Conservation (phyloP, 1,140 invertebrate genomes). For the Hypsibius dujardini region DNA sequence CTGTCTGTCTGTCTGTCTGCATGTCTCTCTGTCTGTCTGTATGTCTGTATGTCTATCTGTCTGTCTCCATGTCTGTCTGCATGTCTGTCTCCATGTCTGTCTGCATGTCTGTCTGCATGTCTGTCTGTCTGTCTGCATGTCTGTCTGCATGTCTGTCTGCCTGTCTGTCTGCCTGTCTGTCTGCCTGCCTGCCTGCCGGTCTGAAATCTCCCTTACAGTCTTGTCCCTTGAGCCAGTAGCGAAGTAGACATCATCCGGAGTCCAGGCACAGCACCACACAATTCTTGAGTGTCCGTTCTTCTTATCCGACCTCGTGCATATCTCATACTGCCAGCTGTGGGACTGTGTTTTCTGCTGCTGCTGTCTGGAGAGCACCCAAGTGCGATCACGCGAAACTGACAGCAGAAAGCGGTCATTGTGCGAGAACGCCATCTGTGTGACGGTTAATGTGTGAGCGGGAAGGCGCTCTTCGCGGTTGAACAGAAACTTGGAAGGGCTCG, state of each 20-base stretch:
- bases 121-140: too few relatives aligned
- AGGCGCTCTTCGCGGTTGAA: slow-evolving; percentile 43
- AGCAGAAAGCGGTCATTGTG: slow-evolving; percentile 57
- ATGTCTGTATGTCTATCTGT: too few relatives aligned
- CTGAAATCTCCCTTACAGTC: slow-evolving; percentile 42
- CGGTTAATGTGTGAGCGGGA: slow-evolving; percentile 61
- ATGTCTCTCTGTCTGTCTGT: too few relatives aligned
- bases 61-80: too few relatives aligned
- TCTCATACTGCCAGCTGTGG: slow-evolving; percentile 18
- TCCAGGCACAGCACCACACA: slow-evolving; percentile 85
- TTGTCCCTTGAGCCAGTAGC: slow-evolving; percentile 78
- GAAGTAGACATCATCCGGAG: slow-evolving; percentile 59
- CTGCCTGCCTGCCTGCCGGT: background rate
- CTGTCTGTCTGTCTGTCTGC: too few relatives aligned
- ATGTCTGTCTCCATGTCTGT: too few relatives aligned
- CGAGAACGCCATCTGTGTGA: slow-evolving; percentile 78
- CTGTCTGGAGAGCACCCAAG: slow-evolving; percentile 56
- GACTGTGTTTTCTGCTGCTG: slow-evolving; percentile 12
- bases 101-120: too few relatives aligned
- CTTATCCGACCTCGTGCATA: slow-evolving; percentile 41
- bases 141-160: too few relatives aligned
- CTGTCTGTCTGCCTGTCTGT: too few relatives aligned
- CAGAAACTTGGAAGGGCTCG: background rate
- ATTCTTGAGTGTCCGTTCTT: slow-evolving; percentile 63
- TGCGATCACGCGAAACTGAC: slow-evolving; percentile 76